Evolutionary conservation across 2,113 vertebrate species (phyloP).

Genomic region (Amazona guildingii): DNA sequence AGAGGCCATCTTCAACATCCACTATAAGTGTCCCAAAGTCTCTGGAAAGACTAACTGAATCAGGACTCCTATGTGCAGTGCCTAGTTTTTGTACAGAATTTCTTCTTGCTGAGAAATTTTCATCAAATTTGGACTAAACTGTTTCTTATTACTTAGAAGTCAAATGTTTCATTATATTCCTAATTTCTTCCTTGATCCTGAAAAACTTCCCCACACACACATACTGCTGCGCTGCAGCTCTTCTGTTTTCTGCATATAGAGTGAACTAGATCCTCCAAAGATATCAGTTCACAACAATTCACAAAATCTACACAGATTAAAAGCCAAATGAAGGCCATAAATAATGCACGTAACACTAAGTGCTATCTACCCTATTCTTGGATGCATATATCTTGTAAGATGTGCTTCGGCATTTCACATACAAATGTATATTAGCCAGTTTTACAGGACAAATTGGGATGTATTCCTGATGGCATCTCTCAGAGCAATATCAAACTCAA

Average conservation of each 20-base stretch:
- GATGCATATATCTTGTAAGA: not conserved
- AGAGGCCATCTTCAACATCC: not conserved
- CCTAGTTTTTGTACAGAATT: not conserved
- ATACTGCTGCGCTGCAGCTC: not conserved
- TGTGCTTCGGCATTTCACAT: not conserved
- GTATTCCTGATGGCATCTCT: not conserved
- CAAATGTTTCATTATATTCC: not conserved
- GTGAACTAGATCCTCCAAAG: not conserved
- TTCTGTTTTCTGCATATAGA: not conserved
- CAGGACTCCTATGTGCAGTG: not conserved
- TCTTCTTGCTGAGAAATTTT: not conserved
- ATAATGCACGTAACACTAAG: not conserved
- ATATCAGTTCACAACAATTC: not conserved
- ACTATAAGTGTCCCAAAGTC: not conserved
- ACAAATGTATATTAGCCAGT: not conserved
- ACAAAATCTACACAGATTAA: not conserved
- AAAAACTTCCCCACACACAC: not conserved
- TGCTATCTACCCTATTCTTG: not conserved
- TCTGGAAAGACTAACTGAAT: not conserved
- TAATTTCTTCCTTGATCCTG: not conserved
- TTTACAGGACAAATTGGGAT: not conserved
- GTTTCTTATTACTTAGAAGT: not conserved
- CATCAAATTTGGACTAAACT: not conserved
- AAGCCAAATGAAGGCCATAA: constrained; percentile 36
- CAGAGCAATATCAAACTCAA: not conserved